Base-by-base conservation (phyloP, 2,797 vertebrate species). In the Paedocypris micromegethes region DNA sequence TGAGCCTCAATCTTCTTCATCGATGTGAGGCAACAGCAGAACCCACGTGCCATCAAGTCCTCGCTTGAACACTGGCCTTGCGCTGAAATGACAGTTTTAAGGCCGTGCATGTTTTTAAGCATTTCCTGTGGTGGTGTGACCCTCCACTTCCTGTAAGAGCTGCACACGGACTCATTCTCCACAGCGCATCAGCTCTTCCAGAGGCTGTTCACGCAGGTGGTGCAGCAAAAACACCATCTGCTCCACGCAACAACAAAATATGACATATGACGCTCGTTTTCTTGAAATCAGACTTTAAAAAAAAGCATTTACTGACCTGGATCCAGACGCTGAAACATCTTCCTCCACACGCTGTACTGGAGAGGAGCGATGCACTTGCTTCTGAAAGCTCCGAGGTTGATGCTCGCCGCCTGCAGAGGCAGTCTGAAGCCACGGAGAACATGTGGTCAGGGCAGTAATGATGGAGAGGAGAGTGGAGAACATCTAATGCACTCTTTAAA, bases 331-430 rank as follows among this genome's bases (percentile, higher is more conserved):
- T 59, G 86, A 77, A 92, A 89, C 90, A 93, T 92, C 77, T 73
- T 91, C 50, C 88, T 86, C 93, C 92, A 93, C 72, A 90, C 79
- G 65, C 88, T 88, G 83, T 92, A 94, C 75, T 92, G 92, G 76
- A 93, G 74, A 2, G 92, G 92, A 37, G 85, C 89, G 0, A 84
- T 72, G 76, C 74, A 86, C 79, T 87, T 89, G 80, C 83, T 85
- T 72, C 70, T 77, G 79, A 91, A 88, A 9, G 44, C 62, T 51
- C 89, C 75, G 42, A 91, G 83, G 73, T 82, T 73, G 0, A 83
- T 74, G 5, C 44, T 64, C 54, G 83, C 74, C 23, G 89, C 71
- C 2, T 3, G 83, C 6, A 65, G 45, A 61, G 66, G 75, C 0
- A 79, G 69, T 51, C 88, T 89, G 81, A 46, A 67, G 8, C 6